Base-by-base conservation (phyloP, 2,888 invertebrate genomes). In the Gymnoscelis rufifasciata region DNA sequence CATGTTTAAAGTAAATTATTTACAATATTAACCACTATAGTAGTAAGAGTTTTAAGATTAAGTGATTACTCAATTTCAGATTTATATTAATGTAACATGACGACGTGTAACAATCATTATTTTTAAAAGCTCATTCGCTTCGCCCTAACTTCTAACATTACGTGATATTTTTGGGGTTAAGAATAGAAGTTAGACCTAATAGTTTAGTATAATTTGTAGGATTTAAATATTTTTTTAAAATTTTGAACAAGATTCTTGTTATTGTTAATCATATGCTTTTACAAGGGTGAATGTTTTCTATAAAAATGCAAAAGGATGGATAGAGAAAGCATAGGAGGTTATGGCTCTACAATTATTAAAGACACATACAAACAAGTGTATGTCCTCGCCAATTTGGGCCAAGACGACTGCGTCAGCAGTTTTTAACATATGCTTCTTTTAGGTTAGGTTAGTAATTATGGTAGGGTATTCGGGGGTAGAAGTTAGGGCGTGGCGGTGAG, bases 71-170 rank as follows among this genome's bases (percentile, higher is more conserved):
- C 51, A 54, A 44, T 43, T 66, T 59, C 57, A 69, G 60, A 66
- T 64, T 64, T 54, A 51, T 74, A 72, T 62, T 74, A 59, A 60
- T 69, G 66, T 75, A 74, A 77, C 74, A 67, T 64, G 68, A 71
- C 57, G 62, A 64, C 41, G 47, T n/a, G n/a, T 76, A 80, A 79
- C 77, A 75, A 67, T 73, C 71, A 75, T 74, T 59, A 63, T 50
- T 53, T 52, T 57, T 50, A 59, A 51, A 69, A 74, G 83, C 78
- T 87, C 87, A 87, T 87, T 74, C 76, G 87, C 87, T 88, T 87
- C 81, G 86, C 87, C 87, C 78, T 87, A 87, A 87, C 86, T 81
- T 72, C 74, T 84, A 86, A 84, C 83, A 77, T 40, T 28, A 65
- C 39, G 33, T 53, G 38, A 53, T 37, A 19, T 43, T 36, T n/a